Evolutionary conservation across 1,140 invertebrate species (phyloP).

Genomic region (Drosophila ambigua): DNA sequence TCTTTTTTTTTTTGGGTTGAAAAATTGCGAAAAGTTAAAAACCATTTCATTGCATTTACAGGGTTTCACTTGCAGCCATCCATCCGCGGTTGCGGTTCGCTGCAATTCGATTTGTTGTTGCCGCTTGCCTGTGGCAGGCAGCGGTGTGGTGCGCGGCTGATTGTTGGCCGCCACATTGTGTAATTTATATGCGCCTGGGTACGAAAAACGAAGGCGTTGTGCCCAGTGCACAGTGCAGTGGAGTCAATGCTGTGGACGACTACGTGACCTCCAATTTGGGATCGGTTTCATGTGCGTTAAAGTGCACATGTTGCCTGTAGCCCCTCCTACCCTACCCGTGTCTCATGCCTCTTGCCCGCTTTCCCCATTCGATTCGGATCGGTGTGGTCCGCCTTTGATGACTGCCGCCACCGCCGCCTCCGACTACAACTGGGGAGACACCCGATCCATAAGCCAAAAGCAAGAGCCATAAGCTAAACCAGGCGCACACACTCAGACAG

Average conservation of each 20-base stretch:
- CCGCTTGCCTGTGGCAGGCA: conserved; percentile 8
- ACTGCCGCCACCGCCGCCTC: conserved; percentile 31
- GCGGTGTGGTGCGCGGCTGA: conserved; percentile 28
- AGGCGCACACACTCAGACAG: conserved; percentile 34
- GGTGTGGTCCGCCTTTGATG: conserved; percentile 78
- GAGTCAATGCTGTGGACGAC: conserved; percentile 55
- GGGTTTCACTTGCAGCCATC: conserved; percentile 70
- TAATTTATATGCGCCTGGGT: conserved; percentile 71
- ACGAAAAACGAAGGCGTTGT: conserved; percentile 63
- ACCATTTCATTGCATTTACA: conserved; percentile 80
- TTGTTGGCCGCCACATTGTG: conserved; percentile 60
- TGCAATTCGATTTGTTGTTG: conserved; percentile 73
- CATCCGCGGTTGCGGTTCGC: conserved; percentile 54
- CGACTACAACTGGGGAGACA: conserved; percentile 43
- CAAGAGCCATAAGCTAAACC: conserved; percentile 31
- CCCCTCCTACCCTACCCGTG: conserved; percentile 1
- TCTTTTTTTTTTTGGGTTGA: conserved; percentile 44
- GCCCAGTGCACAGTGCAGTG: conserved; percentile 16
- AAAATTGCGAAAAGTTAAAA: conserved; percentile 80
- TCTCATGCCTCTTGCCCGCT: conserved; percentile 4
- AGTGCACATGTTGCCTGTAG: conserved; percentile 71
- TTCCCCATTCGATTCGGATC: conserved; percentile 26
- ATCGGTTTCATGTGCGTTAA: conserved; percentile 69
- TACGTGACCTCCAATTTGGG: conserved; percentile 80
- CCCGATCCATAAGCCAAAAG: background rate